Evolutionary conservation across 2,888 invertebrate species (phyloP).

Genomic region (Zygogramma bicolorata): DNA sequence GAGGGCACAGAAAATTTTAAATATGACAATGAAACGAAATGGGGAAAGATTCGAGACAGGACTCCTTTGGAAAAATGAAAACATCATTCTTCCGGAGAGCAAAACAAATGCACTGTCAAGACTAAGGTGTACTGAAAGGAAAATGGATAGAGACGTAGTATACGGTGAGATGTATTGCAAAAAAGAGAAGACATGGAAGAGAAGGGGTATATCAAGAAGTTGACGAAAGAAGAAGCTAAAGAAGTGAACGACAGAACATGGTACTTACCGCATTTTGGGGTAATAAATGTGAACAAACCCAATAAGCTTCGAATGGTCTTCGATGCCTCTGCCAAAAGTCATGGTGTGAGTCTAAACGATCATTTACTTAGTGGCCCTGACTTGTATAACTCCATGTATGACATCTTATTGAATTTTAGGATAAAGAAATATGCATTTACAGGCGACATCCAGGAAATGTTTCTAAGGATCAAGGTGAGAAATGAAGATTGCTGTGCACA

Average conservation of each 20-base stretch:
- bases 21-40: no score
- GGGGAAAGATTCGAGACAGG: no score
- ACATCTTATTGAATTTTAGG: no score
- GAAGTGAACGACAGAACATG: not conserved
- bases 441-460: not conserved
- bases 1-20: no score
- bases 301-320: not conserved
- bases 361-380: no score
- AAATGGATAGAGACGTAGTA: not conserved
- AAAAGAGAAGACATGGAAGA: not conserved
- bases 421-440: conserved; percentile 2
- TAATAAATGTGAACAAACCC: not conserved
- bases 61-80: conserved; percentile 1
- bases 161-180: not conserved
- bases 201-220: not conserved
- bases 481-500: not conserved
- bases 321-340: not conserved
- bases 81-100: not conserved
- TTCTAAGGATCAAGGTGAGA: not conserved
- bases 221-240: not conserved
- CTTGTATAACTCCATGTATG: no score
- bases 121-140: not conserved
- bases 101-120: not conserved
- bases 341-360: not conserved
- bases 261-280: conserved; percentile 17